Evolutionary conservation across 2,113 vertebrate genomes (phyloP).

Genomic region (Turnix velox): DNA sequence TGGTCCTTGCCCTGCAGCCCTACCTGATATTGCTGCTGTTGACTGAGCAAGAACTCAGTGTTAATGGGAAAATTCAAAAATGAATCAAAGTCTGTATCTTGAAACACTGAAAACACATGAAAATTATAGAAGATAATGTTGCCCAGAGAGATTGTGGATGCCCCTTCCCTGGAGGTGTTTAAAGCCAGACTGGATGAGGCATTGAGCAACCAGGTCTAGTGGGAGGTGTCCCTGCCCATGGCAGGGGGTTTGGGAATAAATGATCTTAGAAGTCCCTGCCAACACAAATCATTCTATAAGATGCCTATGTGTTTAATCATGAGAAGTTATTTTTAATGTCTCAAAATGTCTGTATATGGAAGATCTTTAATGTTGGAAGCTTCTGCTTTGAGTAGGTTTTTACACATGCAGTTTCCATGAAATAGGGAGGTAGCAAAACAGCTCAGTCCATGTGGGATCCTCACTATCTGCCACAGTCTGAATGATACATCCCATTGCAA

Average conservation of each 20-base stretch:
- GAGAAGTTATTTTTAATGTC: background rate
- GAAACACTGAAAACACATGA: background rate
- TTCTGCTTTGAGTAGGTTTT: background rate
- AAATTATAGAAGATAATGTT: background rate
- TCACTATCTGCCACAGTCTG: background rate
- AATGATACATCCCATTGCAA: background rate
- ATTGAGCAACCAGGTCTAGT: too few relatives aligned
- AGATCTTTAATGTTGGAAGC: background rate
- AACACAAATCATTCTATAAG: too few relatives aligned
- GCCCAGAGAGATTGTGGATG: too few relatives aligned
- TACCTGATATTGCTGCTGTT: background rate
- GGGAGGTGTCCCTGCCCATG: too few relatives aligned
- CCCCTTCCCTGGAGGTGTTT: too few relatives aligned
- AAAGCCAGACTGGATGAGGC: too few relatives aligned
- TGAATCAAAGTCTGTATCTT: background rate
- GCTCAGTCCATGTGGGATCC: background rate
- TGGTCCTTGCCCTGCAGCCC: constrained; percentile 39
- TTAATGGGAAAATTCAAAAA: background rate
- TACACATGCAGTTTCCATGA: background rate
- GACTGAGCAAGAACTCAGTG: background rate
- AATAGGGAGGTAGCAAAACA: fast-evolving
- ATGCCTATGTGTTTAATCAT: background rate
- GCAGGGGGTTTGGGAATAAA: too few relatives aligned
- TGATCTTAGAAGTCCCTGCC: too few relatives aligned
- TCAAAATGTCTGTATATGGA: background rate